A percentile compares a stretch with the other conserved stretches of the same genome.
phyloP scores from a whole-genome alignment of 2,888 invertebrate genomes.

The Pyrgus malvae region DNA sequence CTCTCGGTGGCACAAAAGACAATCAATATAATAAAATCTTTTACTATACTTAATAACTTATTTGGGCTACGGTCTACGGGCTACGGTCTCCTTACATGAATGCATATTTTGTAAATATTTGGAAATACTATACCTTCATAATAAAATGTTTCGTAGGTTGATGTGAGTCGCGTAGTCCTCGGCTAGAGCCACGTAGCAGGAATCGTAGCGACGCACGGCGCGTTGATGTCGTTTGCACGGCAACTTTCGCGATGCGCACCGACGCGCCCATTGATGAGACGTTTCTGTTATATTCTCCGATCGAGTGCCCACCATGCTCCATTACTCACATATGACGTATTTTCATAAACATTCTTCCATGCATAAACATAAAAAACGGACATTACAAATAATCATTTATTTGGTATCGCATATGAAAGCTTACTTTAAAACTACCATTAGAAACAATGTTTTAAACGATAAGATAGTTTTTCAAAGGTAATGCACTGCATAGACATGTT shows the following conservation, averaged over 20 bases:
- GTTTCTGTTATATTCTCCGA: slow-evolving; percentile 51
- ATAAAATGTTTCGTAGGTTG: no score
- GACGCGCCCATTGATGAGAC: slow-evolving; percentile 50
- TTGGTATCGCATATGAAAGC: slow-evolving; percentile 17
- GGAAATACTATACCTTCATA: no score
- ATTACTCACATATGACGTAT: slow-evolving; percentile 25
- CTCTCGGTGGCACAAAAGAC: no score
- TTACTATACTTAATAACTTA: no score
- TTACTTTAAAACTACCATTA: slow-evolving; percentile 8
- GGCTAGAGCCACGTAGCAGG: no score
- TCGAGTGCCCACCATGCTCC: slow-evolving; percentile 30
- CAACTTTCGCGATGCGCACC: slow-evolving; percentile 71
- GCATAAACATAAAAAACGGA: not conserved
- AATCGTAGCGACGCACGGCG: slow-evolving; percentile 16
- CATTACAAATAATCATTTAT: slow-evolving; percentile 22
- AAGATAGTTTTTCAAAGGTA: no score
- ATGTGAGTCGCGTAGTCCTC: no score
- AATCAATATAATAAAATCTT: no score
- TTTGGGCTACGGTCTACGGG: no score
- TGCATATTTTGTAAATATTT: no score
- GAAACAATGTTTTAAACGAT: not conserved
- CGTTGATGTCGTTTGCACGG: slow-evolving; percentile 40
- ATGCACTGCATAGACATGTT: no score
- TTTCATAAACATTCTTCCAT: slow-evolving; percentile 20
- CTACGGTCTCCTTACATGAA: no score